These are phyloP conservation scores for Zhengitettix transpicula DNA, from an alignment of 2,888 invertebrate species.

Conservation along the genomic window DNA sequence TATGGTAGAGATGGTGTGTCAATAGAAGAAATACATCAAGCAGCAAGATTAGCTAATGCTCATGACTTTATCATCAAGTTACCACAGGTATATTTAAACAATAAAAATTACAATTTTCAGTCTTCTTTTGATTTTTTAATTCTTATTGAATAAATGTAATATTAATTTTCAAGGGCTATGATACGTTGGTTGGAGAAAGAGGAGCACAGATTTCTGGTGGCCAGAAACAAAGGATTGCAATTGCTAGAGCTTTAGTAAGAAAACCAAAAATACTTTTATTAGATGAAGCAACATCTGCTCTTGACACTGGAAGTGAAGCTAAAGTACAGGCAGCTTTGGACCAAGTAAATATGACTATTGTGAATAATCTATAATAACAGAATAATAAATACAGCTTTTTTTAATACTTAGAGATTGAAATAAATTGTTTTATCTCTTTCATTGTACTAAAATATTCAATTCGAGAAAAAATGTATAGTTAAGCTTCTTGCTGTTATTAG, in stretches of 20 bases:
- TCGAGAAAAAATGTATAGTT: no score
- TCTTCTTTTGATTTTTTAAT: no score
- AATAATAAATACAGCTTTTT: background rate
- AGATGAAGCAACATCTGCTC: slow-evolving; percentile 81
- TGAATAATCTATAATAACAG: no score
- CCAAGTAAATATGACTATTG: slow-evolving; percentile 28
- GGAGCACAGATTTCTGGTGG: slow-evolving; percentile 75
- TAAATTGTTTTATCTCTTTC: no score
- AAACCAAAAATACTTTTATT: slow-evolving; percentile 60
- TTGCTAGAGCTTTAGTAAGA: slow-evolving; percentile 69
- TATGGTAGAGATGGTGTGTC: slow-evolving; percentile 54
- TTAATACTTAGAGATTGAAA: background rate
- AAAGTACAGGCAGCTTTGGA: slow-evolving; percentile 71
- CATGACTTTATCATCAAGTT: slow-evolving; percentile 58
- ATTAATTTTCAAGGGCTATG: slow-evolving; percentile 40
- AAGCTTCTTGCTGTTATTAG: no score
- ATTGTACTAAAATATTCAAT: no score
- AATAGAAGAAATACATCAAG: slow-evolving; percentile 47
- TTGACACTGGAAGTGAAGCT: slow-evolving; percentile 71
- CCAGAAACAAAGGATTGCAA: slow-evolving; percentile 79
- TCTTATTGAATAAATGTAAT: background rate
- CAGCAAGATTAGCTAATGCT: slow-evolving; percentile 58
- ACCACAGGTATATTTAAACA: slow-evolving; percentile 35
- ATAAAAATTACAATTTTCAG: no score
- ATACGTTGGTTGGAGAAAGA: slow-evolving; percentile 67